phyloP scores from a whole-genome alignment of 2,797 vertebrate genomes.

The Pelochelys cantorii region DNA sequence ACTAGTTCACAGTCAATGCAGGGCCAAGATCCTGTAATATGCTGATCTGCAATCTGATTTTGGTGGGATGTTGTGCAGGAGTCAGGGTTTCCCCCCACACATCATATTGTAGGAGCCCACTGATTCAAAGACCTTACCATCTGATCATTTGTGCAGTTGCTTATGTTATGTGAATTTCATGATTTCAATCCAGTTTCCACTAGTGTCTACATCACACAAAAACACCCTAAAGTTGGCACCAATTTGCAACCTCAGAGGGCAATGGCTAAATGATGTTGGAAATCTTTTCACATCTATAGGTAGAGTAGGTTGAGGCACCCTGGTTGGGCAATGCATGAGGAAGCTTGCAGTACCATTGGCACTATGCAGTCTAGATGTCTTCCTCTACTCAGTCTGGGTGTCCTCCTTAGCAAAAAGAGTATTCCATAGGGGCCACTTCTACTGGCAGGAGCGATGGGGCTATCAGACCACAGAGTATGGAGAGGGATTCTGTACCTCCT shows the following conservation, averaged over 20 bases:
- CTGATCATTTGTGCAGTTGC: neutral
- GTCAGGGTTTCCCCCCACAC: neutral
- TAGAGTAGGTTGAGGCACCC: neutral
- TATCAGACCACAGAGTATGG: neutral
- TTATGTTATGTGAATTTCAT: neutral
- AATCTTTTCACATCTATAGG: neutral
- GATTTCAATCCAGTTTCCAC: neutral
- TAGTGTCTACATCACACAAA: neutral
- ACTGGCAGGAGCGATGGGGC: rapidly evolving
- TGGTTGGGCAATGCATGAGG: neutral
- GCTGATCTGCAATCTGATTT: neutral
- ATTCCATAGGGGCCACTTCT: neutral
- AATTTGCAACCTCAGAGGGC: neutral
- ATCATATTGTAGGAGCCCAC: rapidly evolving
- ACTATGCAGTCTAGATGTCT: neutral
- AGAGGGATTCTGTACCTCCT: neutral
- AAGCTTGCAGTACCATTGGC: neutral
- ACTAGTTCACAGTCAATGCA: slow-evolving; percentile 24
- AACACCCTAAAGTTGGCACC: neutral
- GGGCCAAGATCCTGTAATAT: neutral
- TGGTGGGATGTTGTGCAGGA: neutral
- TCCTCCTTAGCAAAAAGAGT: neutral
- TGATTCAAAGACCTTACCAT: neutral
- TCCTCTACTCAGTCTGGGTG: neutral
- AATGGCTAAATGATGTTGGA: neutral